Evolutionary conservation across 2,797 vertebrate genomes (phyloP).

Genomic region (Pangasius larnaudii): DNA sequence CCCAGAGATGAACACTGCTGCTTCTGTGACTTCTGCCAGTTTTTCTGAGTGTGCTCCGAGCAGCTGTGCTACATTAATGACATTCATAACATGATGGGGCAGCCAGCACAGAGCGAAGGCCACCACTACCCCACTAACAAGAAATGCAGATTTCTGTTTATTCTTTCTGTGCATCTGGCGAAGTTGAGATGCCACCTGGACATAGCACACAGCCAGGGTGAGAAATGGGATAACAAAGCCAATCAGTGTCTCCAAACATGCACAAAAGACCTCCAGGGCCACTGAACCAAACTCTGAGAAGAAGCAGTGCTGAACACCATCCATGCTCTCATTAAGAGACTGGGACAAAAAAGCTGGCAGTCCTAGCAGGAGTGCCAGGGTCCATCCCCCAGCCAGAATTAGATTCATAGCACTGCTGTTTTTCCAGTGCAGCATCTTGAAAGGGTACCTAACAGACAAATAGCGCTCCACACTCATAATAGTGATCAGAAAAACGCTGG

Average conservation of each 20-base stretch:
- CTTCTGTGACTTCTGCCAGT: not conserved
- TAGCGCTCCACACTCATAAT: slow-evolving; percentile 86
- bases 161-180: slow-evolving; percentile 61
- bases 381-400: slow-evolving; percentile 65
- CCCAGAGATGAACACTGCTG: slow-evolving; percentile 64
- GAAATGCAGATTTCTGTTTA: slow-evolving; percentile 60
- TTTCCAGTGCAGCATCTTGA: slow-evolving; percentile 65
- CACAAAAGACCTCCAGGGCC: slow-evolving; percentile 54
- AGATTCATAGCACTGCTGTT: slow-evolving; percentile 49
- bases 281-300: slow-evolving; percentile 58
- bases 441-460: slow-evolving; percentile 77
- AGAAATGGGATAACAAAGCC: slow-evolving; percentile 74
- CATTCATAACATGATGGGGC: slow-evolving; percentile 73
- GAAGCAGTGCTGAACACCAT: slow-evolving; percentile 37
- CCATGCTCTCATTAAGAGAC: slow-evolving; percentile 16
- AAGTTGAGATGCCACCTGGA: slow-evolving; percentile 64
- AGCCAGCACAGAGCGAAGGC: slow-evolving; percentile 73
- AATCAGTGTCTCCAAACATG: slow-evolving; percentile 69
- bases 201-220: slow-evolving; percentile 69
- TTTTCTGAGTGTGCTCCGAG: slow-evolving; percentile 27
- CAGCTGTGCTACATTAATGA: slow-evolving; percentile 59
- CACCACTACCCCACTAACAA: slow-evolving; percentile 66
- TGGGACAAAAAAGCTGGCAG: slow-evolving; percentile 64
- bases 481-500: slow-evolving; percentile 85
- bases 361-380: slow-evolving; percentile 66